Conservation (phyloP, 1,140 invertebrate genomes). For the Rhopalosiphum maidis region DNA sequence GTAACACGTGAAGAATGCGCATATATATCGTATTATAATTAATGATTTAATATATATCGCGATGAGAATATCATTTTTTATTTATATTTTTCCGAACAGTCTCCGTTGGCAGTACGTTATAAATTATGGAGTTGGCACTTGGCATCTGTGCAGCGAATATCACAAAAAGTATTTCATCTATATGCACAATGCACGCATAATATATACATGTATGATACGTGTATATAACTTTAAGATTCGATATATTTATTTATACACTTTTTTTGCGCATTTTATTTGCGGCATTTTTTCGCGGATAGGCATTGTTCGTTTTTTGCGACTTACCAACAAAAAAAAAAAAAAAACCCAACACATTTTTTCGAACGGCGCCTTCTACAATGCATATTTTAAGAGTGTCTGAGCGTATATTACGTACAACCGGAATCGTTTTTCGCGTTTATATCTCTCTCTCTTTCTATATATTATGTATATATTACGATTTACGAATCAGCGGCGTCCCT, state of each 20-base stretch:
- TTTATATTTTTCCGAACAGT: background rate
- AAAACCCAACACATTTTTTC: background rate
- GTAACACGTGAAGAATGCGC: background rate
- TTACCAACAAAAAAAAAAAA: background rate
- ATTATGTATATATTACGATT: background rate
- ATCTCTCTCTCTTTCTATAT: too few species aligned
- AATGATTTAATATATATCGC: background rate
- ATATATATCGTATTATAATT: background rate
- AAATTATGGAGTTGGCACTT: background rate
- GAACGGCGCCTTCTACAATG: background rate
- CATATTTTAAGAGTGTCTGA: background rate
- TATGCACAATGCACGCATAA: background rate
- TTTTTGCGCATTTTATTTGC: background rate
- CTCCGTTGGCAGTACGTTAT: background rate
- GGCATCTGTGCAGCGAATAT: background rate
- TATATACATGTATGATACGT: background rate
- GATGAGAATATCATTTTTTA: constrained; percentile 4
- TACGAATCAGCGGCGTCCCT: background rate
- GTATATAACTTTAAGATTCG: background rate
- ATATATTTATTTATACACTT: background rate
- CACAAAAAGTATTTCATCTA: constrained; percentile 8
- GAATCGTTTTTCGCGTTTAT: background rate
- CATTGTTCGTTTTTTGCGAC: constrained; percentile 7
- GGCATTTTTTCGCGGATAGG: background rate
- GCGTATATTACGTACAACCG: background rate